These are phyloP conservation scores for Ammospiza caudacuta DNA, from an alignment of 2,113 vertebrate genomes.

Conservation along the genomic window DNA sequence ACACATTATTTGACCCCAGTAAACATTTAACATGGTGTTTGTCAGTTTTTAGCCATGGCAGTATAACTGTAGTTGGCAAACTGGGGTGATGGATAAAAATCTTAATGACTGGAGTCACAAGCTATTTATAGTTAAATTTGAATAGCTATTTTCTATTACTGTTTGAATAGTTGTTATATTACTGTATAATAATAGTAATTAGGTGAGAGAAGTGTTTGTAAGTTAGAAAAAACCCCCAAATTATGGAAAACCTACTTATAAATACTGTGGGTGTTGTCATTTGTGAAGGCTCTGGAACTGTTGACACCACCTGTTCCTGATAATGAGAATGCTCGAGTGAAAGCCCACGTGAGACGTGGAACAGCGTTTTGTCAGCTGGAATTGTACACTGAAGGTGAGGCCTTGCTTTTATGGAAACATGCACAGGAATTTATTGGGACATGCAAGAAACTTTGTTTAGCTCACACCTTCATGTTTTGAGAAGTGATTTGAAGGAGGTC, in stretches of 20 bases:
- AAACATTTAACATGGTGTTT: neutral
- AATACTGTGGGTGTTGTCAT: neutral
- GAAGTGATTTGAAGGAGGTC: neutral
- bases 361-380: constrained; percentile 91
- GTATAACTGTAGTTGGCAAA: neutral
- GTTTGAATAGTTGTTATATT: neutral
- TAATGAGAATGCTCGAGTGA: constrained; percentile 84
- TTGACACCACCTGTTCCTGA: constrained; percentile 85
- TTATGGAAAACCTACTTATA: neutral
- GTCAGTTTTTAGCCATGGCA: neutral
- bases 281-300: constrained; percentile 86
- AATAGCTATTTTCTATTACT: neutral
- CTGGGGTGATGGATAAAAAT: neutral
- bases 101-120: neutral
- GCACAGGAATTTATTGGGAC: neutral
- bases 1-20: neutral
- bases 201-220: neutral
- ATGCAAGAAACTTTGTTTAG: neutral
- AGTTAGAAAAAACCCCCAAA: neutral
- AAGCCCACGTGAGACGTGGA: constrained; percentile 87
- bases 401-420: neutral
- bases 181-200: neutral
- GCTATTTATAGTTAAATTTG: neutral
- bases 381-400: constrained; percentile 89
- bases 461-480: neutral